Evolutionary conservation across 2,797 vertebrate genomes (phyloP).

Genomic region (Cottoperca gobio): DNA sequence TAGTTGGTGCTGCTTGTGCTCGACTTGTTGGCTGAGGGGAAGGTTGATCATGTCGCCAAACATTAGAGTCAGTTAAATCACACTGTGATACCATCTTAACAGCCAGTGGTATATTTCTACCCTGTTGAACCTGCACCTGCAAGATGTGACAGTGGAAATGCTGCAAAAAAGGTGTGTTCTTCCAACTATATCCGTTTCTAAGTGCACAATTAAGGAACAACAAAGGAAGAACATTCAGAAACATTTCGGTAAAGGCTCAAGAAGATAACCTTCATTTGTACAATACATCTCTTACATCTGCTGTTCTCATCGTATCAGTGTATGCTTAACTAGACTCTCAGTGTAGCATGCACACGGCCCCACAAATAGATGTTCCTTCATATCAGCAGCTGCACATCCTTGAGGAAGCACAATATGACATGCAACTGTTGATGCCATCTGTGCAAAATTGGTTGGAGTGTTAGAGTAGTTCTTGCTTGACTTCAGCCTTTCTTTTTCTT

Average conservation of each 20-base stretch:
- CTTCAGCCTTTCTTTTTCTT: slow-evolving; percentile 26
- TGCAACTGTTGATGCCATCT: slow-evolving; percentile 78
- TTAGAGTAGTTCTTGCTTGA: slow-evolving; percentile 54
- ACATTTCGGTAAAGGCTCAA: background rate
- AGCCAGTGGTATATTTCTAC: slow-evolving; percentile 15
- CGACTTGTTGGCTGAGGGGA: slow-evolving; percentile 21
- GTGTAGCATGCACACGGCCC: slow-evolving; percentile 16
- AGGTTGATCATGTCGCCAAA: slow-evolving; percentile 37
- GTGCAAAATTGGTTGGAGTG: slow-evolving; percentile 43
- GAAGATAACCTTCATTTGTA: background rate
- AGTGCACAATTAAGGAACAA: background rate
- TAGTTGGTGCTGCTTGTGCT: slow-evolving; percentile 3
- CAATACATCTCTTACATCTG: slow-evolving; percentile 17
- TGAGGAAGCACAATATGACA: slow-evolving; percentile 63
- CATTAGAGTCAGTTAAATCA: slow-evolving; percentile 17
- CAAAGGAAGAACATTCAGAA: background rate
- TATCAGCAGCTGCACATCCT: slow-evolving; percentile 70
- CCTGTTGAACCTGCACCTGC: slow-evolving; percentile 47
- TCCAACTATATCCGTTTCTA: slow-evolving; percentile 1
- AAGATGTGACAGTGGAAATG: slow-evolving; percentile 7
- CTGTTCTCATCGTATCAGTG: slow-evolving; percentile 2
- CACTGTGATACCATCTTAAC: background rate
- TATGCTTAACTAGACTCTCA: slow-evolving; percentile 35
- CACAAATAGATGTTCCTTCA: slow-evolving; percentile 42
- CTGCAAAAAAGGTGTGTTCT: slow-evolving; percentile 31